Base-by-base conservation (phyloP, 2,797 vertebrate species). In the Parambassis ranga region DNA sequence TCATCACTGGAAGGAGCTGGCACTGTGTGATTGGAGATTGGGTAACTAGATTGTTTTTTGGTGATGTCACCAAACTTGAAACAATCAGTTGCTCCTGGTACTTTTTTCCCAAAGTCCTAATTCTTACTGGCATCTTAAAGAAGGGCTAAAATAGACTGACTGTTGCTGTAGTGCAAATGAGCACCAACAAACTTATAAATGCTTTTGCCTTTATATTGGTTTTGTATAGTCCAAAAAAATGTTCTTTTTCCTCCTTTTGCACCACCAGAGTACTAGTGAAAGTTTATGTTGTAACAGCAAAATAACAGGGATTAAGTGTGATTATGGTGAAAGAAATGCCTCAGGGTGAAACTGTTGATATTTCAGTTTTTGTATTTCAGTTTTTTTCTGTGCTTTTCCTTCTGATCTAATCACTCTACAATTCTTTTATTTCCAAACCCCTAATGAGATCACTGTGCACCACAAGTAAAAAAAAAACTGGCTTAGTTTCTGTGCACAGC, bases 361-460 rank as follows among this genome's bases (percentile, higher is more conserved):
- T 46, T n/a, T n/a, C n/a, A n/a, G n/a, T n/a, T n/a, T n/a, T n/a
- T 71, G 63, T 71, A 39, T 20, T 48, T 55, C 30, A 4, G 51
- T 47, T 42, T 57, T 65, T 42, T 56, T 31, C 16, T 57, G n/a
- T n/a, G n/a, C 3, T 6, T 20, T 71, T 58, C 42, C 68, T 73
- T 52, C 56, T 46, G 48, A 74, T 82, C 51, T 66, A 84, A 74
- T 82, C 61, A 51, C 70, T 49, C 20, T 33, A 62, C 44, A 52
- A 69, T 67, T 65, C 41, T 76, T 84, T 86, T 82, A 84, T 80
- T 71, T 63, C 58, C 53, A 24, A 41, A 32, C 60, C 66, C 77
- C 67, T 81, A 82, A 90, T 89, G 83, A 87, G 75, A 77, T 82
- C 74, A 77, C 66, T 60, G 38, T 62, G 13, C 44, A 56, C 52